A percentile compares a stretch with the other conserved stretches of the same genome.
Evolutionary conservation across 1,140 invertebrate species (phyloP).

Genomic region (Belonocnema kinseyi): DNA sequence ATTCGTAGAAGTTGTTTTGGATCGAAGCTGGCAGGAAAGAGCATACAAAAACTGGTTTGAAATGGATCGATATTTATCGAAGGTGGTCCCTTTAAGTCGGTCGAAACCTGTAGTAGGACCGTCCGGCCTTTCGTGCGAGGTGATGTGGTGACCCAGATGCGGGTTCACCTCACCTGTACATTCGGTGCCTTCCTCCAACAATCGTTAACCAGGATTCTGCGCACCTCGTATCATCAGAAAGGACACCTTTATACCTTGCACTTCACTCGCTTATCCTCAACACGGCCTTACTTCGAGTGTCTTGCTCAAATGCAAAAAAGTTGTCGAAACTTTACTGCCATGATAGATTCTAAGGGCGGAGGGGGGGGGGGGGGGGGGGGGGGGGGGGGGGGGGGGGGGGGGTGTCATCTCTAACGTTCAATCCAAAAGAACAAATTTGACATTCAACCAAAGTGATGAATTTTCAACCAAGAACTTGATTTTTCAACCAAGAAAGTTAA

Average conservation of each 20-base stretch:
- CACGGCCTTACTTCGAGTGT: slow-evolving; percentile 27
- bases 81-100: slow-evolving; percentile 65
- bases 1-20: neutral
- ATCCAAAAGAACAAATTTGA: too few species aligned
- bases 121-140: slow-evolving; percentile 69
- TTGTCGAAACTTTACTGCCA: too few species aligned
- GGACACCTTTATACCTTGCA: slow-evolving; percentile 59
- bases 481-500: too few species aligned
- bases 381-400: too few species aligned
- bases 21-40: too few species aligned
- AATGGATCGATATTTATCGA: slow-evolving; percentile 63
- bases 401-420: too few species aligned
- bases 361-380: too few species aligned
- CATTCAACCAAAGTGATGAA: too few species aligned
- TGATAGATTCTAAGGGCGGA: too few species aligned
- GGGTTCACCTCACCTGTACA: slow-evolving; percentile 66
- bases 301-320: neutral
- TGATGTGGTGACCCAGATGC: slow-evolving; percentile 72
- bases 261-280: slow-evolving; percentile 30
- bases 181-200: slow-evolving; percentile 62
- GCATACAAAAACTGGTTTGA: neutral
- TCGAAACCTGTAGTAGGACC: slow-evolving; percentile 70
- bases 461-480: too few species aligned
- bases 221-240: slow-evolving; percentile 62
- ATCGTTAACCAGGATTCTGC: slow-evolving; percentile 75